Conservation (phyloP, 2,888 invertebrate genomes). For the Neocrepidodera transversa region DNA sequence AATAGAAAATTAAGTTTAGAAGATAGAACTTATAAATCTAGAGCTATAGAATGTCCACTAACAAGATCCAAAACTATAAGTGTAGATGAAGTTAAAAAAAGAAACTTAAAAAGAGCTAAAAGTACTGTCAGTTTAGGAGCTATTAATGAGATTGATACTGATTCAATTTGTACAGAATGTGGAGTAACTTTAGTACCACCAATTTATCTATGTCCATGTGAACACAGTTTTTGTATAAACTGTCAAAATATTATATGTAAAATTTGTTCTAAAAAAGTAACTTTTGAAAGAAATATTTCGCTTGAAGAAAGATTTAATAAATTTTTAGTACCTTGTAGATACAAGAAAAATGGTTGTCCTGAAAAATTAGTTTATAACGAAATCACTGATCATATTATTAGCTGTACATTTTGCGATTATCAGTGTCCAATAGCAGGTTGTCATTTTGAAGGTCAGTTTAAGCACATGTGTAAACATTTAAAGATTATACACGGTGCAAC, state of each 20-base stretch:
- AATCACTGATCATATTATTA: conserved; percentile 43
- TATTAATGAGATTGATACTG: conserved; percentile 40
- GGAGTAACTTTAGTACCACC: conserved; percentile 44
- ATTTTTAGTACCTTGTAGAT: conserved; percentile 45
- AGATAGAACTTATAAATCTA: conserved; percentile 3
- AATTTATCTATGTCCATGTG: conserved; percentile 46
- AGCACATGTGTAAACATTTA: conserved; percentile 45
- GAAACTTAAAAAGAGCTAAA: conserved; percentile 32
- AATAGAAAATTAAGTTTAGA: conserved; percentile 28
- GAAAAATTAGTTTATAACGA: conserved; percentile 44
- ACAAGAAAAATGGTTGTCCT: conserved; percentile 46
- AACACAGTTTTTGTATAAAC: conserved; percentile 46
- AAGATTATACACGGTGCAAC: conserved; percentile 49
- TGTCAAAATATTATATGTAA: conserved; percentile 44
- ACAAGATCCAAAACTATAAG: conserved; percentile 41
- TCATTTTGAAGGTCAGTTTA: conserved; percentile 40
- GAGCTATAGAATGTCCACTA: conserved; percentile 20
- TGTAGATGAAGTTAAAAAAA: conserved; percentile 35
- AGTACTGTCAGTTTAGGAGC: conserved; percentile 42
- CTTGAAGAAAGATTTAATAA: conserved; percentile 46
- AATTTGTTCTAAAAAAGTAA: conserved; percentile 43
- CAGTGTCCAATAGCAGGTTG: conserved; percentile 47
- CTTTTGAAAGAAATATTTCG: conserved; percentile 42
- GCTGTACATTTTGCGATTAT: conserved; percentile 49
- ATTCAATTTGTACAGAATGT: conserved; percentile 45